Conservation (phyloP, 2,113 vertebrate species). For the Hypocryptadius cinnamomeus region DNA sequence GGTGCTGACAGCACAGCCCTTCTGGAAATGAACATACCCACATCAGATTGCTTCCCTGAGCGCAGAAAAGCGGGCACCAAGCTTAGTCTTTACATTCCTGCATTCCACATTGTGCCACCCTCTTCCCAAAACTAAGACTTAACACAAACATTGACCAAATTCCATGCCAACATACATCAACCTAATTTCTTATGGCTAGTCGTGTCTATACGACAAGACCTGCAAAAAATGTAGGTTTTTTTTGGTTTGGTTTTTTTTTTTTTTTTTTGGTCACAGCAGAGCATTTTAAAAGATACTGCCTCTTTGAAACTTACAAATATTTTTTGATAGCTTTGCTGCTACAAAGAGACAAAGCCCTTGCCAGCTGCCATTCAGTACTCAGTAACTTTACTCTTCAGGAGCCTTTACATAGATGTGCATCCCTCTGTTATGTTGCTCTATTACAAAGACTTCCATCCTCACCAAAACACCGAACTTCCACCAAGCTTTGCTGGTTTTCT, state of each 20-base stretch:
- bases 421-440: not conserved
- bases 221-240: accelerated
- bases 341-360: not conserved
- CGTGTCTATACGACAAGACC: accelerated
- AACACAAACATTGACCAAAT: not conserved
- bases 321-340: not conserved
- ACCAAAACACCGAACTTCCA: not conserved
- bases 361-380: not conserved
- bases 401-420: not conserved
- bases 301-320: not conserved
- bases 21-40: accelerated
- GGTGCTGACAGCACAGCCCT: accelerated
- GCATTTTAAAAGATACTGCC: not conserved
- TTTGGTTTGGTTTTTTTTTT: not conserved
- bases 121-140: not conserved
- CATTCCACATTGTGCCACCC: not conserved
- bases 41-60: not conserved
- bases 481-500: not conserved
- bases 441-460: not conserved
- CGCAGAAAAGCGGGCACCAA: not conserved
- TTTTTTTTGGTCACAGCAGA: not conserved
- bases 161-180: not conserved
- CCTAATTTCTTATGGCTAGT: not conserved
- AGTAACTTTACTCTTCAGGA: not conserved
- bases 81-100: not conserved